phyloP scores from a whole-genome alignment of 2,888 invertebrate genomes.

The Galeruca laticollis region DNA sequence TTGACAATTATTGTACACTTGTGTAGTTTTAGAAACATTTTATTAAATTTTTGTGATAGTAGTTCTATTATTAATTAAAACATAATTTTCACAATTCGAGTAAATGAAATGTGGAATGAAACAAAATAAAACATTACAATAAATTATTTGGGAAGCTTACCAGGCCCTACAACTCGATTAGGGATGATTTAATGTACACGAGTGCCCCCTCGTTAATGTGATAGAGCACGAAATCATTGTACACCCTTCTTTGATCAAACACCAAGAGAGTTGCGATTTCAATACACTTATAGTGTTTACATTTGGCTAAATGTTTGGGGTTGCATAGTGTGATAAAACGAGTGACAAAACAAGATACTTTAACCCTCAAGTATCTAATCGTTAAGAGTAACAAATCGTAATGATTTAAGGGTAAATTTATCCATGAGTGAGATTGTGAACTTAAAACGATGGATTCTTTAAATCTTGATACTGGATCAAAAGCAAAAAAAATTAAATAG shows the following conservation, averaged over 20 bases:
- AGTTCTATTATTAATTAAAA: not conserved
- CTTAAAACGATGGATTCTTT: not conserved
- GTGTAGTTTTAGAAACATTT: too few species aligned
- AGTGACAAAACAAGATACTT: slow-evolving; percentile 29
- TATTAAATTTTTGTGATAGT: not conserved
- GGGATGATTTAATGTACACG: slow-evolving; percentile 55
- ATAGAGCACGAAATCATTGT: slow-evolving; percentile 55
- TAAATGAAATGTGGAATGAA: slow-evolving; percentile 27
- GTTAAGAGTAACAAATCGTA: slow-evolving; percentile 21
- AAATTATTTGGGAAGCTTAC: slow-evolving; percentile 61
- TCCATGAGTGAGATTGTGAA: not conserved
- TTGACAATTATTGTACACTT: too few species aligned
- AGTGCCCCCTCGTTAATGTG: slow-evolving; percentile 53
- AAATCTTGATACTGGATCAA: not conserved
- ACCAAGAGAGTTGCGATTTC: slow-evolving; percentile 36
- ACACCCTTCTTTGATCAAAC: slow-evolving; percentile 44
- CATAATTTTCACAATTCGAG: slow-evolving; percentile 24
- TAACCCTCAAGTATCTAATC: slow-evolving; percentile 17
- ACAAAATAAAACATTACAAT: slow-evolving; percentile 44
- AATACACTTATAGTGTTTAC: slow-evolving; percentile 43
- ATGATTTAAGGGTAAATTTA: slow-evolving; percentile 3
- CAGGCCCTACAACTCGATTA: slow-evolving; percentile 56
- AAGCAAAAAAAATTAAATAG: too few species aligned
- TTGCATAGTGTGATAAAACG: slow-evolving; percentile 27
- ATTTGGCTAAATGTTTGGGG: slow-evolving; percentile 34